Evolutionary conservation across 2,888 invertebrate species (phyloP).

Genomic region (Liopterus haemorrhoidalis): DNA sequence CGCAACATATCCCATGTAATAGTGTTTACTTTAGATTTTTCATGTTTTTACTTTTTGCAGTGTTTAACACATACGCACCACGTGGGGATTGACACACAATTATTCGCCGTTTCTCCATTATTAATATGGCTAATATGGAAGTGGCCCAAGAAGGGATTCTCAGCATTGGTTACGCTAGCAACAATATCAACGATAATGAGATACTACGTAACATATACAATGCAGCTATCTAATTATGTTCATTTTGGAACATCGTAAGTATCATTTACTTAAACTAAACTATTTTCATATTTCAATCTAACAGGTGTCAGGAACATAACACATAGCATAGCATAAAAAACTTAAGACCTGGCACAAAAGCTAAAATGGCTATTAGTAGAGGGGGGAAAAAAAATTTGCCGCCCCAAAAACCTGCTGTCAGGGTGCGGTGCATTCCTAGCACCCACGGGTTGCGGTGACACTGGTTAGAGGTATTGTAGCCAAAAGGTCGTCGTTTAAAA

Average conservation of each 20-base stretch:
- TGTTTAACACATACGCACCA: conserved; percentile 68
- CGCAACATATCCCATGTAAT: not conserved
- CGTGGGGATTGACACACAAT: conserved; percentile 63
- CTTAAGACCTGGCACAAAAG: too few relatives aligned
- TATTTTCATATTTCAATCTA: conserved; percentile 10
- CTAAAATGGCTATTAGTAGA: too few relatives aligned
- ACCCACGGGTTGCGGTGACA: too few relatives aligned
- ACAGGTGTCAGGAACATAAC: too few relatives aligned
- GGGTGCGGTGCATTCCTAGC: too few relatives aligned
- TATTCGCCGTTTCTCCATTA: conserved; percentile 58
- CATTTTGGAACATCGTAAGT: conserved; percentile 66
- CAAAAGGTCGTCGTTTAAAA: too few relatives aligned
- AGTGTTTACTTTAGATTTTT: too few relatives aligned
- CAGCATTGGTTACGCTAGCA: conserved; percentile 47
- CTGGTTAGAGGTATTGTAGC: too few relatives aligned
- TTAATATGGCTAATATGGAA: conserved; percentile 56
- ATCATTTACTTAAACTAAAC: conserved; percentile 8
- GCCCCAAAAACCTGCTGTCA: too few relatives aligned
- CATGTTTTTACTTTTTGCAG: conserved; percentile 45
- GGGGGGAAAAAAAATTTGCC: too few relatives aligned
- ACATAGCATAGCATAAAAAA: too few relatives aligned
- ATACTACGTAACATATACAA: conserved; percentile 56
- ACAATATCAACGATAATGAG: conserved; percentile 54
- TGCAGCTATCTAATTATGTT: conserved; percentile 58
- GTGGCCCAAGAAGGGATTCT: conserved; percentile 52